Evolutionary conservation across 2,888 invertebrate genomes (phyloP).

Genomic region (Flabesymbios commensalis): DNA sequence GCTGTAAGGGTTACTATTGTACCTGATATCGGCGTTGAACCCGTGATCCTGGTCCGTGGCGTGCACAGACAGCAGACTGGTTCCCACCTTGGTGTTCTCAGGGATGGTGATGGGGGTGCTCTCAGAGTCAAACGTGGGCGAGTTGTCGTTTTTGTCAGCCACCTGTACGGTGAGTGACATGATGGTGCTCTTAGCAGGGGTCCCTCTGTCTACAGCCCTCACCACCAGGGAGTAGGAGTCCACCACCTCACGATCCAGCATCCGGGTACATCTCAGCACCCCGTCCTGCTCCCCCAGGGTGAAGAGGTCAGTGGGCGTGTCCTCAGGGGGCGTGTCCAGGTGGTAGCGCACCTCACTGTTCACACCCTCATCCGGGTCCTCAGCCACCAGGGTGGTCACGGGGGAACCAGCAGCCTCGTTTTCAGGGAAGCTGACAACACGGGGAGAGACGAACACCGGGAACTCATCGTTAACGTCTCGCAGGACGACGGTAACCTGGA

Average conservation of each 20-base stretch:
- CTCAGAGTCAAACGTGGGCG: conserved; percentile 67
- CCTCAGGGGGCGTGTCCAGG: conserved; percentile 63
- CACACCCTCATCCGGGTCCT: conserved; percentile 78
- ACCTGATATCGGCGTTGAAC: conserved; percentile 86
- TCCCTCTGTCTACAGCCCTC: conserved; percentile 48
- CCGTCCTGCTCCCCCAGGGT: conserved; percentile 86
- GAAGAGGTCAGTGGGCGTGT: conserved; percentile 70
- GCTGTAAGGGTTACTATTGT: conserved; percentile 74
- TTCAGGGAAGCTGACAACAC: conserved; percentile 70
- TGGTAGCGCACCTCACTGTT: conserved; percentile 81
- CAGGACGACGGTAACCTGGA: conserved; percentile 26
- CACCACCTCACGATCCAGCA: conserved; percentile 72
- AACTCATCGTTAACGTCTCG: conserved; percentile 71
- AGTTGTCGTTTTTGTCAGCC: conserved; percentile 49
- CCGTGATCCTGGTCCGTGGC: conserved; percentile 72
- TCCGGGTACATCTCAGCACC: conserved; percentile 80
- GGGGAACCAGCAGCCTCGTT: conserved; percentile 77
- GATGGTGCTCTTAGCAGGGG: conserved; percentile 36
- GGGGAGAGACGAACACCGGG: conserved; percentile 81
- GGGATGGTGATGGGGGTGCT: conserved; percentile 77
- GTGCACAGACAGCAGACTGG: conserved; percentile 78
- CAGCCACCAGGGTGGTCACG: conserved; percentile 85
- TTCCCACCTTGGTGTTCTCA: conserved; percentile 92
- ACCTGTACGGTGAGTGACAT: conserved; percentile 40
- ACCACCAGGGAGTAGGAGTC: conserved; percentile 45